Base-by-base conservation (phyloP, 2,888 invertebrate genomes). In the Ellobium chinense region DNA sequence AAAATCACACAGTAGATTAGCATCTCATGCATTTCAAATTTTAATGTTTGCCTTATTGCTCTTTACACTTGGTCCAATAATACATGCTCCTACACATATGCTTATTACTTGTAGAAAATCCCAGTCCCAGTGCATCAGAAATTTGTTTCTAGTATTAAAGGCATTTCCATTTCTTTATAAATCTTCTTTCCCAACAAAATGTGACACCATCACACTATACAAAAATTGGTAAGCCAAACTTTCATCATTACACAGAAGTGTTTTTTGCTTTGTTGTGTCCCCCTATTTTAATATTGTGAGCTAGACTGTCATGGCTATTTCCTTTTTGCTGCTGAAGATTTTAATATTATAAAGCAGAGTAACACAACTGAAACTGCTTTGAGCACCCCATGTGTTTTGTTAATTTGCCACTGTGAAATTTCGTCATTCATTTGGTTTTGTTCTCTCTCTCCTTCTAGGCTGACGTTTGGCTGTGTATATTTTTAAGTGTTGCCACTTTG, bases 401-500 rank as follows among this genome's bases (percentile, higher is more conserved):
- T 62, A 2, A 62, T n/a, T n/a, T 62, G 24, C 29, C 2, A 14
- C 24, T 60, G 58, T 37, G 46, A 46, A 60, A 34, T 39, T 24
- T 56, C 74, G 34, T 60, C 58, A 27, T 39, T 34, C 18, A 5
- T 75, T 54, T 66, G 54, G 29, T 31, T 78, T 46, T 73, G 14
- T 62, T 31, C 74, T 46, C 24, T 70, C 1, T 36, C 54, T 56
- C 27, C 54, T n/a, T 72, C n/a, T 70, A 76, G 70, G 69, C 39
- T 39, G 24, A 60, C 60, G 58, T 54, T 56, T 66, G 79, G 60
- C 27, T 72, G 29, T 74, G 54, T 37, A 27, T 63, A 29, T 27
- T 36, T 3, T 31, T 68, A 36, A 68, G 68, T 68, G 70, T 74
- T 4, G 36, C 74, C 74, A 65, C 24, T 34, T 70, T 76, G 1